phyloP scores from a whole-genome alignment of 2,797 vertebrate species.

The Nothura maculosa region DNA sequence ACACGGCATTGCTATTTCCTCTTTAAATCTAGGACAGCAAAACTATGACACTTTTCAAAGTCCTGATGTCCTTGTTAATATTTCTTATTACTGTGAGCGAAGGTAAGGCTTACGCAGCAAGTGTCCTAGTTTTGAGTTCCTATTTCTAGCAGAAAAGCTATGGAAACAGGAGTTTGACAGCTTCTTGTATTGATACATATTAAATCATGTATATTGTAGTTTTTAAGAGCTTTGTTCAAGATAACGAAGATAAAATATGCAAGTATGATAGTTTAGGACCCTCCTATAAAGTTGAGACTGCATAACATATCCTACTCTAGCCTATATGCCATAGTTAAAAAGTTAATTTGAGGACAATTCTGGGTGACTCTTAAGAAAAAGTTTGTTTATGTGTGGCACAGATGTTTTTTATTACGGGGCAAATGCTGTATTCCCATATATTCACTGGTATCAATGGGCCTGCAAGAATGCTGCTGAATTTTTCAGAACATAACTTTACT shows the following conservation, averaged over 20 bases:
- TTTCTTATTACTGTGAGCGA: slow-evolving; percentile 52
- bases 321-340: not conserved
- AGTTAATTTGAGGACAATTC: not conserved
- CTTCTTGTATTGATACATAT: not conserved
- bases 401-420: not conserved
- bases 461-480: not conserved
- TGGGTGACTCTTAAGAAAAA: not conserved
- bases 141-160: slow-evolving; percentile 26
- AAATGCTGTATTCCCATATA: not conserved
- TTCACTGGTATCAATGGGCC: not conserved
- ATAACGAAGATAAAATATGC: not conserved
- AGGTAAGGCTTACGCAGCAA: slow-evolving; percentile 40
- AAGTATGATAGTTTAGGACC: not conserved
- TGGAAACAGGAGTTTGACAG: slow-evolving; percentile 31
- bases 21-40: slow-evolving; percentile 61
- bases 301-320: not conserved
- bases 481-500: not conserved
- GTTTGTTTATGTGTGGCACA: not conserved
- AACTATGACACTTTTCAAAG: slow-evolving; percentile 55
- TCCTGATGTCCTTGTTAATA: slow-evolving; percentile 73
- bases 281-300: not conserved
- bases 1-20: slow-evolving; percentile 41
- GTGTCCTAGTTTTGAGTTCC: slow-evolving; percentile 54
- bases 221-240: slow-evolving; percentile 9
- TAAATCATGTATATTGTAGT: not conserved